A percentile compares a stretch with the other conserved stretches of the same genome.
phyloP scores from a whole-genome alignment of 1,140 invertebrate genomes.

The Caerostris darwini region DNA sequence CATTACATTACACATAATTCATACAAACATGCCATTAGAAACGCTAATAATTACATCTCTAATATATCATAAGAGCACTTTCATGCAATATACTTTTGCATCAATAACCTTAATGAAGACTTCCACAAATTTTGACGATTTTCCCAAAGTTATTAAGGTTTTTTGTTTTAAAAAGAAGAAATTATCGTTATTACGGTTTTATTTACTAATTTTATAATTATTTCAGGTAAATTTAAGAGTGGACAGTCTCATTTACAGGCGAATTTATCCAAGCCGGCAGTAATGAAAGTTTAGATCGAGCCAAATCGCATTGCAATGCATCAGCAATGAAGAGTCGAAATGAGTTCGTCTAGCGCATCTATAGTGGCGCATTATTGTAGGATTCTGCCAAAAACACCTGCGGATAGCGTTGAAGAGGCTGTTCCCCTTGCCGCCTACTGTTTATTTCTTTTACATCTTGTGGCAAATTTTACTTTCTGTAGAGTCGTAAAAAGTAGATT shows the following conservation, averaged over 20 bases:
- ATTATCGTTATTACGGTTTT: neutral
- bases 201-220: neutral
- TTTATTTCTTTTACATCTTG: neutral
- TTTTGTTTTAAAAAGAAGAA: neutral
- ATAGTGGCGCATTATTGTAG: conserved; percentile 34
- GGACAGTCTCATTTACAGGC: conserved; percentile 19
- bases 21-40: too few relatives aligned
- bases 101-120: too few relatives aligned
- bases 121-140: too few relatives aligned
- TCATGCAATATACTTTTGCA: too few relatives aligned
- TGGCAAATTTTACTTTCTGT: neutral
- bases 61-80: too few relatives aligned
- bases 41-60: too few relatives aligned
- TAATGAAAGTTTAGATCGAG: conserved; percentile 4
- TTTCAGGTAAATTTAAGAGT: neutral
- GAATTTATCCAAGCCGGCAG: neutral
- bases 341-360: conserved; percentile 32
- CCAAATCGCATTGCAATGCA: conserved; percentile 13
- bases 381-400: neutral
- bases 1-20: too few relatives aligned
- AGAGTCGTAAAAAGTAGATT: neutral
- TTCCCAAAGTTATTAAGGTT: too few relatives aligned
- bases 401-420: neutral
- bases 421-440: neutral
- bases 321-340: conserved; percentile 32